These are phyloP conservation scores for Eulimnadia texana DNA, from an alignment of 1,140 invertebrate genomes.

Conservation along the genomic window DNA sequence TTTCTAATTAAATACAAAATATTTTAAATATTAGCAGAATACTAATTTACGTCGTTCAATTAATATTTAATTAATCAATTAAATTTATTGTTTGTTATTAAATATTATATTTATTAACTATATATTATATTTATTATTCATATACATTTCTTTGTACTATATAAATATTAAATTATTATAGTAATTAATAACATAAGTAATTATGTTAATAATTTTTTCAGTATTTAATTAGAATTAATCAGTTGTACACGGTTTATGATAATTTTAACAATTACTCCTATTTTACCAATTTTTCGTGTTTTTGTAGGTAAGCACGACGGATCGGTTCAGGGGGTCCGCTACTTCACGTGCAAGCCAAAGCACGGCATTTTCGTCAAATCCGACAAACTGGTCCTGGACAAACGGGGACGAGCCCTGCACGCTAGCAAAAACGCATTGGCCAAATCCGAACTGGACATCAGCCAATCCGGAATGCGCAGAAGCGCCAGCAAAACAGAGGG, in stretches of 20 bases:
- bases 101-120: background rate
- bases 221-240: no score
- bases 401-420: constrained; percentile 51
- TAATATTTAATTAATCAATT: no score
- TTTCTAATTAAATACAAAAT: no score
- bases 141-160: constrained; percentile 9
- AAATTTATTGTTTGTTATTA: no score
- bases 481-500: constrained; percentile 35
- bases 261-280: no score
- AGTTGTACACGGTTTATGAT: no score
- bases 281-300: constrained; percentile 16
- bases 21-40: no score
- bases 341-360: constrained; percentile 74
- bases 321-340: constrained; percentile 70
- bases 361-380: constrained; percentile 83
- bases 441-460: constrained; percentile 4
- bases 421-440: constrained; percentile 19
- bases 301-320: constrained; percentile 80
- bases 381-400: constrained; percentile 69
- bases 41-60: no score
- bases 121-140: background rate
- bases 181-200: no score
- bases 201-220: no score
- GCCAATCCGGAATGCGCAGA: constrained; percentile 24
- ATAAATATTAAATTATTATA: no score